phyloP scores from a whole-genome alignment of 2,113 vertebrate genomes.

The Percopsis transmontana region DNA sequence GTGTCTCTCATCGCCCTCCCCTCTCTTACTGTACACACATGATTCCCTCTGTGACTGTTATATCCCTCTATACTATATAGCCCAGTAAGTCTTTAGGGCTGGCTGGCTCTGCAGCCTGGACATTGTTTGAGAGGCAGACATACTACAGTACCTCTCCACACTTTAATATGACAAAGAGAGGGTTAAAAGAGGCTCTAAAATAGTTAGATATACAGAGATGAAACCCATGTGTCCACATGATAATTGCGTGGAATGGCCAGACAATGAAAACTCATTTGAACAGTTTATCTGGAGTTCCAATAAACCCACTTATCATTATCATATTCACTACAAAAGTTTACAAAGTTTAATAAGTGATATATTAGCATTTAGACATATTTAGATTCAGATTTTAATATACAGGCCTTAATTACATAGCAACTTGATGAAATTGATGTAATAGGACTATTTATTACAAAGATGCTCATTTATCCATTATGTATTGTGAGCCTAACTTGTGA shows the following conservation, averaged over 20 bases:
- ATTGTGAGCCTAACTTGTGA: neutral
- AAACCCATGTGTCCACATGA: constrained; percentile 11
- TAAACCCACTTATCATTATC: neutral
- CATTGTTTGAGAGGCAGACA: constrained; percentile 53
- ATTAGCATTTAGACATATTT: neutral
- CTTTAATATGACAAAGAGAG: constrained; percentile 23
- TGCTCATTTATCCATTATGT: neutral
- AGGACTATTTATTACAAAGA: neutral
- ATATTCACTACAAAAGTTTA: neutral
- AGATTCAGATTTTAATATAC: neutral
- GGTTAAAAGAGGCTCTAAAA: neutral
- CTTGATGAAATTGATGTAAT: neutral
- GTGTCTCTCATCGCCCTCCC: neutral
- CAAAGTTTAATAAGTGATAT: too few relatives aligned
- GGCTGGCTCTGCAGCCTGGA: constrained; percentile 41
- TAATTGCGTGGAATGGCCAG: constrained; percentile 39
- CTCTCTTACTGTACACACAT: constrained; percentile 14
- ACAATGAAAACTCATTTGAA: constrained; percentile 20
- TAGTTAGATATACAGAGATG: neutral
- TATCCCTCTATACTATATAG: too few relatives aligned
- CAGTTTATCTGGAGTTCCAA: constrained; percentile 21
- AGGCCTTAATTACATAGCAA: too few relatives aligned
- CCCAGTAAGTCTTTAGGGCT: constrained; percentile 18
- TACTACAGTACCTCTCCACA: constrained; percentile 34
- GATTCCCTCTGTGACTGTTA: too few relatives aligned